Evolutionary conservation across 2,113 vertebrate genomes (phyloP), one percentile per base, ranked within the genome.

Genomic region (Alouatta palliata): DNA sequence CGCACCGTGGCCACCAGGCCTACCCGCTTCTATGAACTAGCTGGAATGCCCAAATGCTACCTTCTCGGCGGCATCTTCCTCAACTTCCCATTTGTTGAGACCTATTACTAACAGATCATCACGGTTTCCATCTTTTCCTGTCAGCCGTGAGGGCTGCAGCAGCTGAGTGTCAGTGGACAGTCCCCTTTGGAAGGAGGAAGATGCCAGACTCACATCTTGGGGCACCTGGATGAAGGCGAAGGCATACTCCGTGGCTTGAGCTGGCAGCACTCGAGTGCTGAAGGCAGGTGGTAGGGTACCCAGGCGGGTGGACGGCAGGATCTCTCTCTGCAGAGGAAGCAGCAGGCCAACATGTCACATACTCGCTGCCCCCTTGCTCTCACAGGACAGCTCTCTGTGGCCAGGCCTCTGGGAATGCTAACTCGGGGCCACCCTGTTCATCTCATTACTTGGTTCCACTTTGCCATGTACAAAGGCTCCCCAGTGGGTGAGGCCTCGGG

Each of bases 221-320:
- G 99, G 99, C 98, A 99, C 99, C 98, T 99, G 99, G 98, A 99
- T 99, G 98, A 98, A 99, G 98, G 99, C 99, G 25, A 99, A 99
- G 97, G 98, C 88, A 68, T 99, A 99, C 98, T 99, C 99, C 0
- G 99, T 99, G 98, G 99, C 99, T 98, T 99, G 99, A 45, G 99
- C 98, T 12, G 99, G 99, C 92, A 99, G 98, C 68, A 98, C 98
- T 16, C 99, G 98, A n/a, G 98, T 99, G 98, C 99, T 99, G 98
- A 99, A 99, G 97, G 99, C 99, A 3, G 99, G 99, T 3, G 99
- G 99, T 8, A 99, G 99, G 61, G 98, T 75, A 1, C 99, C 99
- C 97, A 99, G 98, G 95, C 99, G 99, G 71, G 98, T 98, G 87
- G 99, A 98, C 0, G 99, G 98, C 96, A 99, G 98, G 1, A 98